Evolutionary conservation across 1,140 invertebrate genomes (phyloP).

Genomic region (Cardiocondyla obscurior): DNA sequence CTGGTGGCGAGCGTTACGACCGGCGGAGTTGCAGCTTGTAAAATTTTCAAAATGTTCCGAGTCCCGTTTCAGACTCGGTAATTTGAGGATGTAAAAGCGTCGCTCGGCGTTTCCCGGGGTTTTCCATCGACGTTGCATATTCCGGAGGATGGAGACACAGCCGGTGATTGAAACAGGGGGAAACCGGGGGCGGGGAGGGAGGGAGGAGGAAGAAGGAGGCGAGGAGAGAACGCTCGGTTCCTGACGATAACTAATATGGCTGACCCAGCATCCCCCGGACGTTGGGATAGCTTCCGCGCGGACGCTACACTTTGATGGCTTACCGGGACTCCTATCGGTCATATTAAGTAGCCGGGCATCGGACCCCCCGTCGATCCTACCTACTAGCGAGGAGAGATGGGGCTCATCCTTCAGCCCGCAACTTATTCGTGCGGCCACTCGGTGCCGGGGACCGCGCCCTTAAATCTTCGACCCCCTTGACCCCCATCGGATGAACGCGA

Average conservation of each 20-base stretch:
- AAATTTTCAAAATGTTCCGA: slow-evolving; percentile 37
- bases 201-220: neutral
- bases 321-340: slow-evolving; percentile 72
- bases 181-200: neutral
- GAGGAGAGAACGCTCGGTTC: slow-evolving; percentile 37
- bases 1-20: neutral
- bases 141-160: slow-evolving; percentile 17
- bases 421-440: slow-evolving; percentile 60
- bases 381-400: slow-evolving; percentile 30
- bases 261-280: slow-evolving; percentile 59
- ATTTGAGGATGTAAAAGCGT: slow-evolving; percentile 62
- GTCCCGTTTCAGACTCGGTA: slow-evolving; percentile 31
- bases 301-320: slow-evolving; percentile 73
- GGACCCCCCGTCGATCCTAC: slow-evolving; percentile 42
- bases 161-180: neutral
- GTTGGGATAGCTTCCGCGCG: neutral
- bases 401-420: slow-evolving; percentile 58
- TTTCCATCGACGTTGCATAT: slow-evolving; percentile 49
- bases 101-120: neutral
- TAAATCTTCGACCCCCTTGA: slow-evolving; percentile 61
- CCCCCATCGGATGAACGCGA: slow-evolving; percentile 13
- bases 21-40: neutral
- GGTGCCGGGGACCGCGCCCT: slow-evolving; percentile 56
- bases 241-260: slow-evolving; percentile 70
- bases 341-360: slow-evolving; percentile 74